Conservation (phyloP, 1,140 invertebrate species). For the Dendrolimus punctatus region DNA sequence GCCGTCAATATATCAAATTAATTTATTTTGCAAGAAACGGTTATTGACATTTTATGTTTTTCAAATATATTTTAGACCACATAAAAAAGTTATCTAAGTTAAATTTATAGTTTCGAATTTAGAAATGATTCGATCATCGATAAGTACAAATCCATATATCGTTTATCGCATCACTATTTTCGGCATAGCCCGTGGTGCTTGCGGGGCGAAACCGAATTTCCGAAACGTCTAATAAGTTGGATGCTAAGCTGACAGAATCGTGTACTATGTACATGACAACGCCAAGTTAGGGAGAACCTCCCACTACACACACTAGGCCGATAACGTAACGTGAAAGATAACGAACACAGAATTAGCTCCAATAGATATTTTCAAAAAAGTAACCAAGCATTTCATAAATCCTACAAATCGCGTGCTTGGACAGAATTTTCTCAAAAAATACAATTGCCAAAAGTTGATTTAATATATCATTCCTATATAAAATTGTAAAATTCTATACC, state of each 20-base stretch:
- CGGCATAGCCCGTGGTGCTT: conserved; percentile 43
- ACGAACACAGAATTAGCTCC: no score
- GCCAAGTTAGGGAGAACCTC: conserved; percentile 29
- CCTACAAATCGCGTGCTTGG: no score
- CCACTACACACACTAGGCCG: conserved; percentile 12
- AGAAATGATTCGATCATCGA: conserved; percentile 1
- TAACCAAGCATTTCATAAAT: no score
- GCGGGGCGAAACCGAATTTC: conserved; percentile 64
- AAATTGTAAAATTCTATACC: no score
- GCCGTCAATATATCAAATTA: no score
- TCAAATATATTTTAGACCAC: no score
- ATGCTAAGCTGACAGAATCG: conserved; percentile 60
- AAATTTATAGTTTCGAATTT: not conserved
- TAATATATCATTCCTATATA: no score
- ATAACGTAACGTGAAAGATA: conserved; percentile 3
- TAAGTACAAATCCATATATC: not conserved
- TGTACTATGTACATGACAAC: conserved; percentile 48
- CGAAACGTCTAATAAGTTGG: conserved; percentile 69
- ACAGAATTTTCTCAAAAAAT: no score
- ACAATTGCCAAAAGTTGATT: no score
- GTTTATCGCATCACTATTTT: conserved; percentile 19
- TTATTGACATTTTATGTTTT: no score
- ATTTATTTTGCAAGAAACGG: no score
- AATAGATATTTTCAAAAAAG: no score
- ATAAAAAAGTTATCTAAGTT: conserved; percentile 6